These are phyloP conservation scores for Enteromius unitaeniatus DNA, from an alignment of 2,797 vertebrate species.

Conservation along the genomic window DNA sequence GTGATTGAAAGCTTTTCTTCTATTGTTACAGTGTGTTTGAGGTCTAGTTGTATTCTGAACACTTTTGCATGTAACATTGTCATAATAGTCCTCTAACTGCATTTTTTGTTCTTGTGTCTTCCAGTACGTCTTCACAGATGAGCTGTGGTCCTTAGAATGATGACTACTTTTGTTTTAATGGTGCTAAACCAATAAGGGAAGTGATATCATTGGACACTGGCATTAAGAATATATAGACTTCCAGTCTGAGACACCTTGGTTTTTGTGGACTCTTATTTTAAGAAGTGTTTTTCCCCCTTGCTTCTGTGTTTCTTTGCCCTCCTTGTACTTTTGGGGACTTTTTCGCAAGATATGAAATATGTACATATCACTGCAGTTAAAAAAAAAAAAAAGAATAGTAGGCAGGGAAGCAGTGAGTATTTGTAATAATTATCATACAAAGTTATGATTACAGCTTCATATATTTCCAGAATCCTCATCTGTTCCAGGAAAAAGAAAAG, in stretches of 20 bases:
- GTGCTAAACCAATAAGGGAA: neutral
- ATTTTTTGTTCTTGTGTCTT: neutral
- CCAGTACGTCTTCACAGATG: neutral
- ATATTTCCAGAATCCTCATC: no score
- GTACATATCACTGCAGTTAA: no score
- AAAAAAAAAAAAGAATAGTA: no score
- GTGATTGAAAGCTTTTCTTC: neutral
- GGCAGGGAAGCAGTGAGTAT: no score
- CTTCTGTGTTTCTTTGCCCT: no score
- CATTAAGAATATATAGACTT: neutral
- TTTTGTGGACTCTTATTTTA: no score
- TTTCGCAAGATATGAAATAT: no score
- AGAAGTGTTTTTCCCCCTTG: no score
- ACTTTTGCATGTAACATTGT: neutral
- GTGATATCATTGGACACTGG: neutral
- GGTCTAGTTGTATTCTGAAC: accelerated
- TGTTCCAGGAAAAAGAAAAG: no score
- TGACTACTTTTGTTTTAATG: neutral
- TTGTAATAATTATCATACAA: no score
- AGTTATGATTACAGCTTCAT: no score
- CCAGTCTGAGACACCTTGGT: neutral
- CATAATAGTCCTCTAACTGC: neutral
- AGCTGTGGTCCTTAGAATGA: neutral
- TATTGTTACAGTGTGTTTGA: neutral
- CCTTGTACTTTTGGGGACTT: no score